Base-by-base conservation (phyloP, 2,113 vertebrate genomes). In the Nesoenas mayeri region DNA sequence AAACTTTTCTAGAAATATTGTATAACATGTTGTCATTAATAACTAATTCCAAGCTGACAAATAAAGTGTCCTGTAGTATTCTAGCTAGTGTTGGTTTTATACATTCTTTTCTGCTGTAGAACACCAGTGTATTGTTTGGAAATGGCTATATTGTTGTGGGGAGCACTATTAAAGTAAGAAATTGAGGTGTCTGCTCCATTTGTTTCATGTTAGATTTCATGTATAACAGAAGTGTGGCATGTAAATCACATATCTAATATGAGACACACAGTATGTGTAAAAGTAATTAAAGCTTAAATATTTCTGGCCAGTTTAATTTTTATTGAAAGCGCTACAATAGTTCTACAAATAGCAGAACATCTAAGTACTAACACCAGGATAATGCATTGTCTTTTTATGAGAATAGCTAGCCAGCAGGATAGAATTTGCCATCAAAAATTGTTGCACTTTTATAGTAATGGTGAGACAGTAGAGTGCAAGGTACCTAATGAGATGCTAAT, bases 1-100 rank as follows among this genome's bases (percentile, higher is more conserved):
- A 56, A 69, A 58, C 19, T 91, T 95, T 97, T 92, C 29, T 88
- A 86, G 79, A 91, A 91, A 87, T 88, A 38, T 10, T 80, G n/a
- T 94, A 32, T 67, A 62, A 75, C 6, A 9, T 74, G 21, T 81
- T 96, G 47, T 38, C 31, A 44, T 82, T 78, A 87, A 72, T 86
- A 64, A 54, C 20, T 51, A 54, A 65, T 95, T 83, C 78, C 20
- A 25, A 88, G 57, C 11, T 62, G 32, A 72, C 5, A 75, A 97
- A 97, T 97, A 96, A 95, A 95, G 32, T 44, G 15, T 80, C 44
- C 74, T 87, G 11, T 44, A 85, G 54, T 47, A 56, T 83, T 61
- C 12, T 38, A 65, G 47, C 38, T 73, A 60, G 24, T 66, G 71
- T 24, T 91, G 61, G 84, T 67, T 36, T 34, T 81, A 56, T n/a